phyloP scores from a whole-genome alignment of 35 echinoderm and acorn worm genomes.

The Nesometra sesokonis region DNA sequence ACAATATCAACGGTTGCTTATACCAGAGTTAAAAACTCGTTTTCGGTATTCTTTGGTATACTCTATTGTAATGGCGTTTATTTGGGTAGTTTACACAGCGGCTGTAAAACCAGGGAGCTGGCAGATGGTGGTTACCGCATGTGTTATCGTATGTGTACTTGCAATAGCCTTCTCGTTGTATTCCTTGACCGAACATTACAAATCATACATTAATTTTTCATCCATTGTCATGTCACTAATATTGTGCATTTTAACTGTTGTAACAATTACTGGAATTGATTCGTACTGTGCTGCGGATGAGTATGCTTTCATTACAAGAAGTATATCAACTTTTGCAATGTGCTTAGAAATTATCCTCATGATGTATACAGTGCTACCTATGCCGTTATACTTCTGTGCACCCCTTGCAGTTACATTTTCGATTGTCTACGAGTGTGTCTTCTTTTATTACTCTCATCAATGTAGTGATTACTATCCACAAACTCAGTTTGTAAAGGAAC shows the following conservation, averaged over 20 bases:
- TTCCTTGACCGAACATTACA: conserved; percentile 52
- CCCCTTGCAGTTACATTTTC: conserved; percentile 56
- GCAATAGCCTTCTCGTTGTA: conserved; percentile 55
- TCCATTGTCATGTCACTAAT: conserved; percentile 50
- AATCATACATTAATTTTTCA: conserved; percentile 28
- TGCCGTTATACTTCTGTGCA: conserved; percentile 63
- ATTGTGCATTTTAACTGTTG: conserved; percentile 48
- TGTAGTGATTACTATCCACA: background rate
- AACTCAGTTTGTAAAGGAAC: conserved; percentile 17
- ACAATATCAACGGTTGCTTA: conserved; percentile 60
- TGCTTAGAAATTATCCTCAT: conserved; percentile 90
- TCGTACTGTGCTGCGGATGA: background rate
- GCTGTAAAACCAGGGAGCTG: background rate
- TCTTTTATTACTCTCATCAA: conserved; percentile 35
- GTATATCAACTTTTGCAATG: conserved; percentile 71
- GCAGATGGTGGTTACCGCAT: background rate
- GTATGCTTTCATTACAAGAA: conserved; percentile 45
- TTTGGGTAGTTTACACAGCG: conserved; percentile 84
- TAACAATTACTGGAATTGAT: conserved; percentile 38
- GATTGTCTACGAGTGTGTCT: conserved; percentile 70
- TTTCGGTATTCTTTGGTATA: conserved; percentile 72
- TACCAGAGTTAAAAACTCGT: conserved; percentile 58
- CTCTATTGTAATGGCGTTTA: conserved; percentile 51
- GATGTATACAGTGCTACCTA: conserved; percentile 90
- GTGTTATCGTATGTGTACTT: conserved; percentile 37